Evolutionary conservation across 2,113 vertebrate genomes (phyloP).

Genomic region (Coturnix japonica): DNA sequence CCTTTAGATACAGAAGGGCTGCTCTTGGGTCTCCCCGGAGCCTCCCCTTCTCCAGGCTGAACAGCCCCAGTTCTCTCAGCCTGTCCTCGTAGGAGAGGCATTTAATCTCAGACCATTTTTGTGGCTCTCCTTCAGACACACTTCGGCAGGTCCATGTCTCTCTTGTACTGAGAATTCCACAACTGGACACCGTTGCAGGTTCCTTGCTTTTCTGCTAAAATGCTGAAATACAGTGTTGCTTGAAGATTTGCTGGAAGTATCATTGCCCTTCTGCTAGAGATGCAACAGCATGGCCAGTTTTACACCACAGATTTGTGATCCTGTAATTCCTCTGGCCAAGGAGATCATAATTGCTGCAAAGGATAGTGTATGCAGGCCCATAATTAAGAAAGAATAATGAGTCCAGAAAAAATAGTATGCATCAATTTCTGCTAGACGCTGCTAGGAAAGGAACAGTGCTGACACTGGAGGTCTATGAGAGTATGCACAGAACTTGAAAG

Average conservation of each 20-base stretch:
- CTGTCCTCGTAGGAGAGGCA: background rate
- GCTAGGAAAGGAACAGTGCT: background rate
- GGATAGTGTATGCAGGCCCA: background rate
- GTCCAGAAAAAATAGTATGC: background rate
- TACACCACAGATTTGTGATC: background rate
- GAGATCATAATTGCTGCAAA: background rate
- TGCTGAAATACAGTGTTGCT: background rate
- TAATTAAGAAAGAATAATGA: accelerated
- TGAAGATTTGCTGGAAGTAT: background rate
- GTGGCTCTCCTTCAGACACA: no score
- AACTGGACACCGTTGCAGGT: background rate
- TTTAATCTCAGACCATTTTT: background rate
- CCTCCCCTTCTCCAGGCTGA: background rate
- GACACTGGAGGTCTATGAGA: background rate
- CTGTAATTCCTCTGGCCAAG: background rate
- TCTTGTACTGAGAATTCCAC: background rate
- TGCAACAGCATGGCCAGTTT: background rate
- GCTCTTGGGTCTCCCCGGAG: background rate
- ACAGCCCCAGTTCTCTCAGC: background rate
- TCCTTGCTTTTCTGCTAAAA: background rate
- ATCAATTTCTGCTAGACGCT: background rate
- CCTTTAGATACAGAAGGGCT: background rate
- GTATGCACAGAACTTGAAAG: background rate
- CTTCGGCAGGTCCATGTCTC: background rate
- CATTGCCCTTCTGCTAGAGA: background rate